Conservation (phyloP, 2,113 vertebrate genomes). For the Ammodytes dubius region DNA sequence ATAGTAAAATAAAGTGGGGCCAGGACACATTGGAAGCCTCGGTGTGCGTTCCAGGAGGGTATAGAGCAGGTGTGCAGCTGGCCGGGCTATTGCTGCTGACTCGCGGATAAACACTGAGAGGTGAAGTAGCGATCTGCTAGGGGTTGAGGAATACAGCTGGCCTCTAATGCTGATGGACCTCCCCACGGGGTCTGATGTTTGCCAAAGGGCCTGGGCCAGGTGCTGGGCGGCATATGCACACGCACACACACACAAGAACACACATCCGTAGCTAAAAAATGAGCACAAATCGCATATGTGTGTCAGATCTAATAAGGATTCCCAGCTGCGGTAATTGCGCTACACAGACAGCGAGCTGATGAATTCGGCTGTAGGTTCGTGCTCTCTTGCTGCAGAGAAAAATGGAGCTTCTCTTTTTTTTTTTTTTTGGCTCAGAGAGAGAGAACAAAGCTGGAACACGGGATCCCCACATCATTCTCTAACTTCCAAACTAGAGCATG, state of each 20-base stretch:
- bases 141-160: constrained; percentile 75
- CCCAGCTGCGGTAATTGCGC: constrained; percentile 64
- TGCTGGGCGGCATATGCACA: constrained; percentile 50
- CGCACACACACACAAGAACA: background rate
- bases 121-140: constrained; percentile 59
- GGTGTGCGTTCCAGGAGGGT: constrained; percentile 26
- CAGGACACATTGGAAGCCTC: background rate
- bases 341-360: constrained; percentile 36
- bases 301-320: constrained; percentile 61
- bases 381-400: constrained; percentile 36
- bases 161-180: constrained; percentile 72
- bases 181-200: constrained; percentile 67
- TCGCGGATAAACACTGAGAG: constrained; percentile 62
- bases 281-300: constrained; percentile 41
- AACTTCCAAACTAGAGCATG: constrained; percentile 3
- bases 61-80: constrained; percentile 70
- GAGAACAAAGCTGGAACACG: background rate
- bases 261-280: background rate
- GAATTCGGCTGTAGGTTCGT: constrained; percentile 49
- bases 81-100: constrained; percentile 70
- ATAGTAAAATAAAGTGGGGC: background rate
- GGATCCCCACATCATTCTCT: constrained; percentile 35
- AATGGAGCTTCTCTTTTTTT: constrained; percentile 48
- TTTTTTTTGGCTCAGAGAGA: constrained; percentile 30
- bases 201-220: constrained; percentile 60